phyloP scores from a whole-genome alignment of 2,113 vertebrate species.

The Procavia capensis region DNA sequence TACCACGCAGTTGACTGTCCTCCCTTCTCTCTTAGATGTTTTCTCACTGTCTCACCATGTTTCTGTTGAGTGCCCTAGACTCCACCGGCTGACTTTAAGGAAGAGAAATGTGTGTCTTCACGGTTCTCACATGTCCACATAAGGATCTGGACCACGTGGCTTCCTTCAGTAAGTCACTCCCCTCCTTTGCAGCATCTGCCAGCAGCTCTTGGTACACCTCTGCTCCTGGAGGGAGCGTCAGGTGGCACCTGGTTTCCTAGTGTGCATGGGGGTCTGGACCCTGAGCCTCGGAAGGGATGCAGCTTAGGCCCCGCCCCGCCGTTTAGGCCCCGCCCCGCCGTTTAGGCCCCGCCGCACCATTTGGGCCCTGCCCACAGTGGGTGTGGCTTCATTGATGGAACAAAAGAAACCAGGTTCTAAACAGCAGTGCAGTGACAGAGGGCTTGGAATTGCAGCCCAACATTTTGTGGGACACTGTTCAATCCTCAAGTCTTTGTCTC shows the following conservation, averaged over 20 bases:
- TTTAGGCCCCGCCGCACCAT: not conserved
- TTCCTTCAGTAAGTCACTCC: not conserved
- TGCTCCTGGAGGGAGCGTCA: not conserved
- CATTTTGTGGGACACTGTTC: not conserved
- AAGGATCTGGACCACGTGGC: not conserved
- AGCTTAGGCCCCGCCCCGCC: not conserved
- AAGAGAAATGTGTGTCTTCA: not conserved
- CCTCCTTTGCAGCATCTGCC: not conserved
- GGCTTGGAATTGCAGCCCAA: not conserved
- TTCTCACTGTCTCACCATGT: not conserved
- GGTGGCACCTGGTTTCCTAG: not conserved
- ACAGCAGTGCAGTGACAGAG: not conserved
- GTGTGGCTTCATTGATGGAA: not conserved
- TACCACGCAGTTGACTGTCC: not conserved
- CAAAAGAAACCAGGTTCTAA: not conserved
- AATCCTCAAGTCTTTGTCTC: not conserved
- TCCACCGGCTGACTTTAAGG: not conserved
- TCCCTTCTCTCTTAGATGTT: not conserved
- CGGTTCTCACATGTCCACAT: not conserved
- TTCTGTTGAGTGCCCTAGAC: not conserved
- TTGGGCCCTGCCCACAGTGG: too few relatives aligned
- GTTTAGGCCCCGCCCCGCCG: not conserved
- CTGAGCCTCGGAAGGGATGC: not conserved
- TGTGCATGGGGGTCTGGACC: not conserved
- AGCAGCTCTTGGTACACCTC: not conserved